These are phyloP conservation scores for Drosophila asahinai DNA, from an alignment of 1,140 invertebrate species.

Conservation along the genomic window DNA sequence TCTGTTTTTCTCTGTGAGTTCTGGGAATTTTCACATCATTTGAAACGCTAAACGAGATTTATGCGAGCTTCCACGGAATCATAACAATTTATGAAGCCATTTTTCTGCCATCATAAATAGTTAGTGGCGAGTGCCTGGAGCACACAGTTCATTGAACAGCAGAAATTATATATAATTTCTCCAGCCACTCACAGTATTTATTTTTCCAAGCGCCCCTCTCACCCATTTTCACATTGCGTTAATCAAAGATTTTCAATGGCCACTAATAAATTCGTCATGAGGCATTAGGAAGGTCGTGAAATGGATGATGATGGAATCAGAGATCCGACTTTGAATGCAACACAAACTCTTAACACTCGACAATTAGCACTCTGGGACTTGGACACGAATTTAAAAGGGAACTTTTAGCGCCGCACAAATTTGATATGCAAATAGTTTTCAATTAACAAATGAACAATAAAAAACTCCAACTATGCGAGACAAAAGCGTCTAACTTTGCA, in stretches of 20 bases:
- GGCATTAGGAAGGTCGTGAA: constrained; percentile 41
- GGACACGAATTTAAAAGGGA: constrained; percentile 65
- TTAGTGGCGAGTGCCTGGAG: background rate
- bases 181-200: background rate
- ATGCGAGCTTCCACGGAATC: constrained; percentile 13
- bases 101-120: constrained; percentile 6
- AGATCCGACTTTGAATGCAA: constrained; percentile 23
- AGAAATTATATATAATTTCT: background rate
- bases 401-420: constrained; percentile 47
- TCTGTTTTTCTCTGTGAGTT: constrained; percentile 5
- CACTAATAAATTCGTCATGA: constrained; percentile 80
- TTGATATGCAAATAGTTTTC: constrained; percentile 70
- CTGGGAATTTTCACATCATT: constrained; percentile 6
- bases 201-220: background rate
- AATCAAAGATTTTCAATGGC: constrained; percentile 66
- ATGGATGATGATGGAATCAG: constrained; percentile 13
- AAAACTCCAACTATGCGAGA: constrained; percentile 45
- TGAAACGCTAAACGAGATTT: constrained; percentile 6
- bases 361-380: constrained; percentile 52
- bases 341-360: constrained; percentile 18
- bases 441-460: constrained; percentile 70
- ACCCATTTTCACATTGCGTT: constrained; percentile 38
- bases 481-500: constrained; percentile 49
- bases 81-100: background rate
- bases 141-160: constrained; percentile 1